Evolutionary conservation across 2,113 vertebrate species (phyloP), one percentile per base, ranked within the genome.

Genomic region (Pseudonaja textilis): DNA sequence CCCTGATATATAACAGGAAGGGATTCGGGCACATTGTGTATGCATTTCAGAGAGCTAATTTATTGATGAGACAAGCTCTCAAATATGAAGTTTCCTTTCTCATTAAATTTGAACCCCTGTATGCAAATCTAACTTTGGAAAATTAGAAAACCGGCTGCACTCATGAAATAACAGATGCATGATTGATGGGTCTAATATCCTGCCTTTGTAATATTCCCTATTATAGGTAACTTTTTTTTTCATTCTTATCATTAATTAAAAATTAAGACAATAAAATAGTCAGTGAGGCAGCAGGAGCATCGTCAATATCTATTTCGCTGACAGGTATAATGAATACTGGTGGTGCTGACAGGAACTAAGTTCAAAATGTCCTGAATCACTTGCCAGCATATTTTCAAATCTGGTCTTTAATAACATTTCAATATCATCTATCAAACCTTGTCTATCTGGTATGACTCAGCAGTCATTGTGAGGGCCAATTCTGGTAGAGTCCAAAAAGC

Each of bases 231-330:
- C 94, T 94, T 95, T 95, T 64, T 56, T 45, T 26, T 42, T 18
- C 10, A 94, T 94, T 95, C 61, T 2, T 22, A 93, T 95, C 52
- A 95, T 96, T 95, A 95, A 96, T 95, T 96, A 97, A 96, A 93
- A 96, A 93, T 94, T 91, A 88, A 93, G 94, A 93, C 89, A 95
- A 93, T 93, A 94, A 94, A 92, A 34, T n/a, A 93, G 81, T 90
- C 92, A 94, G 47, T 89, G 93, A 96, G 95, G 74, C 92, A 94
- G 6, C 16, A 87, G 6, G 39, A 94, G 0, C 23, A 86, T 94
- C 85, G 90, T 95, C 86, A 94, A 95, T 94, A 92, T 89, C 8
- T 95, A 91, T 92, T 29, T 61, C 2, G 74, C 1, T 20, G 47
- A 74, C 22, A 92, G 2, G 59, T 52, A 92, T 94, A 96, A 90